Evolutionary conservation across 2,113 vertebrate genomes (phyloP).

Genomic region (Cranoglanis bouderius): DNA sequence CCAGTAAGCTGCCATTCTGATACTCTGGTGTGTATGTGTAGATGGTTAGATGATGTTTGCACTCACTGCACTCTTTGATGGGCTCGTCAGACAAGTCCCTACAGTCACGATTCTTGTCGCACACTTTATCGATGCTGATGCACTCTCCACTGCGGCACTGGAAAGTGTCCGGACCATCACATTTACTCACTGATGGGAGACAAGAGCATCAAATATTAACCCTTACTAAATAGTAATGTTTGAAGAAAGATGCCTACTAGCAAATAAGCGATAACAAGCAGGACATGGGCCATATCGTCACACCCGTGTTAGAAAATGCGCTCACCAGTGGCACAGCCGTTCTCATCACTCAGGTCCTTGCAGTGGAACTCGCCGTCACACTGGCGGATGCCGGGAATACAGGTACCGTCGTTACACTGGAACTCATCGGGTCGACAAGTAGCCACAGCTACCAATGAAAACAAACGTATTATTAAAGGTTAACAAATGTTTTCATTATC

Average conservation of each 20-base stretch:
- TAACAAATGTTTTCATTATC: neutral
- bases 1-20: neutral
- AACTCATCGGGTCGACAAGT: slow-evolving; percentile 81
- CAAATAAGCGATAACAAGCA: neutral
- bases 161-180: slow-evolving; percentile 75
- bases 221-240: neutral
- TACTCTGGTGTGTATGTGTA: neutral
- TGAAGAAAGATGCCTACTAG: neutral
- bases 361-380: slow-evolving; percentile 78
- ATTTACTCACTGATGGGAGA: slow-evolving; percentile 67
- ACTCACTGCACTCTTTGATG: slow-evolving; percentile 79
- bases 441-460: slow-evolving; percentile 61
- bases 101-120: slow-evolving; percentile 76
- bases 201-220: neutral
- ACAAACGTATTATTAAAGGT: neutral
- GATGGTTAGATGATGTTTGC: neutral
- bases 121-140: slow-evolving; percentile 78
- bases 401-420: slow-evolving; percentile 76
- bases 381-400: slow-evolving; percentile 78
- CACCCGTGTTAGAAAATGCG: neutral
- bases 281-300: neutral
- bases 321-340: slow-evolving; percentile 76
- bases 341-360: slow-evolving; percentile 80
- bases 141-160: slow-evolving; percentile 83
- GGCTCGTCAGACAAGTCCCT: slow-evolving; percentile 84